Percentiles rank a stretch among this genome's conserved stretches.
Evolutionary conservation across 2,113 vertebrate species (phyloP).

Genomic region (Pholis gunnellus): DNA sequence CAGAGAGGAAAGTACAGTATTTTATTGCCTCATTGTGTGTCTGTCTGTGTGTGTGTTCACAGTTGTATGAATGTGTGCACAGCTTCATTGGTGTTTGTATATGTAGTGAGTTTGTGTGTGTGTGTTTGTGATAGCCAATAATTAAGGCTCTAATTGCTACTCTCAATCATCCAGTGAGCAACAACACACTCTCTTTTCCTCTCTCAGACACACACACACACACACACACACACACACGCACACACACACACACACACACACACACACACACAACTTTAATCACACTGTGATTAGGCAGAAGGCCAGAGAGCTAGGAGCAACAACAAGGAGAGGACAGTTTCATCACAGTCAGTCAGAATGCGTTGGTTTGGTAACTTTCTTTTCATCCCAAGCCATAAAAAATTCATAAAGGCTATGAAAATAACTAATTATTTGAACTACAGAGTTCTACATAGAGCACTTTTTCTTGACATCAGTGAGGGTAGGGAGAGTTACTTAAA

Average conservation of each 20-base stretch:
- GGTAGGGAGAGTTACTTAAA: not conserved
- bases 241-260: slow-evolving; percentile 20
- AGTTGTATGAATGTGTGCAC: slow-evolving; percentile 22
- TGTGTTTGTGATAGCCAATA: slow-evolving; percentile 72
- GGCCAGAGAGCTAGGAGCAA: slow-evolving; percentile 68
- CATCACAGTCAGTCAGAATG: slow-evolving; percentile 55
- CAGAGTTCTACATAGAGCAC: slow-evolving; percentile 8
- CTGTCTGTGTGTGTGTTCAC: slow-evolving; percentile 20
- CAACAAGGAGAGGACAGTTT: slow-evolving; percentile 63
- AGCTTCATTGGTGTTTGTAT: slow-evolving; percentile 46
- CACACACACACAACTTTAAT: slow-evolving; percentile 28
- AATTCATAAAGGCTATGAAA: slow-evolving; percentile 40
- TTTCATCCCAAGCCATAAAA: slow-evolving; percentile 43
- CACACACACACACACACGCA: slow-evolving; percentile 25
- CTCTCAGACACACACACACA: slow-evolving; percentile 14
- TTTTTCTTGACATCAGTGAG: not conserved
- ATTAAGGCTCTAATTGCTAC: slow-evolving; percentile 80
- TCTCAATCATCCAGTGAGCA: slow-evolving; percentile 78
- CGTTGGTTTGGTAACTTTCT: slow-evolving; percentile 53
- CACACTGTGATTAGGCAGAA: slow-evolving; percentile 69
- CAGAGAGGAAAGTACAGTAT: slow-evolving; percentile 58
- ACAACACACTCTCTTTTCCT: slow-evolving; percentile 37
- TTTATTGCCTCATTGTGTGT: slow-evolving; percentile 60
- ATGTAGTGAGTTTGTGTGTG: slow-evolving; percentile 43
- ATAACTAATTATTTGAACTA: slow-evolving; percentile 40